These are phyloP conservation scores for Conistra vaccinii DNA, from an alignment of 2,888 invertebrate species.

Conservation along the genomic window DNA sequence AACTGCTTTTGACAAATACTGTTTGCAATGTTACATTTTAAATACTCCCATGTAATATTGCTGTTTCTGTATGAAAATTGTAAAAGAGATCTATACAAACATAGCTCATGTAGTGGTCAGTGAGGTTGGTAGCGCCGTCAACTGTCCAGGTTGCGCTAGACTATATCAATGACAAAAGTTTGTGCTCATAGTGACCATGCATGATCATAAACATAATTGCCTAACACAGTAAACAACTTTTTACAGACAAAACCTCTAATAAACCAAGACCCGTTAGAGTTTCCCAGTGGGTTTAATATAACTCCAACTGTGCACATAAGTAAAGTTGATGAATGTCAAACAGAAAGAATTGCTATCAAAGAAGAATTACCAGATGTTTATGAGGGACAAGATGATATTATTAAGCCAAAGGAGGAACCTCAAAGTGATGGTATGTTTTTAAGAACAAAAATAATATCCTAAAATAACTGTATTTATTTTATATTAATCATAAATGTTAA, in stretches of 20 bases:
- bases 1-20: too few relatives aligned
- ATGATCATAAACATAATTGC: background rate
- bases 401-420: too few relatives aligned
- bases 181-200: background rate
- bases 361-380: too few relatives aligned
- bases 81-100: background rate
- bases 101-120: background rate
- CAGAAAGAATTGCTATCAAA: too few relatives aligned
- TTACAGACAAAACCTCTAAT: slow-evolving; percentile 3
- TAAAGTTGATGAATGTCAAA: background rate
- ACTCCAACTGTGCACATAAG: background rate
- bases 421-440: too few relatives aligned
- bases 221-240: background rate
- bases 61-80: background rate
- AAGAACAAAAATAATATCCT: too few relatives aligned
- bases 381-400: too few relatives aligned
- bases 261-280: background rate
- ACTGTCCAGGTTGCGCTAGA: background rate
- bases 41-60: background rate
- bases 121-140: background rate
- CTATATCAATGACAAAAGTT: background rate
- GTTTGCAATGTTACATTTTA: too few relatives aligned
- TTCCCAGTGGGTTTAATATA: background rate
- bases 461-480: too few relatives aligned
- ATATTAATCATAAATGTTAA: too few relatives aligned